Evolutionary conservation across 64 coral and sea anemone genomes (phyloP).

Genomic region (Pachyseris speciosa): DNA sequence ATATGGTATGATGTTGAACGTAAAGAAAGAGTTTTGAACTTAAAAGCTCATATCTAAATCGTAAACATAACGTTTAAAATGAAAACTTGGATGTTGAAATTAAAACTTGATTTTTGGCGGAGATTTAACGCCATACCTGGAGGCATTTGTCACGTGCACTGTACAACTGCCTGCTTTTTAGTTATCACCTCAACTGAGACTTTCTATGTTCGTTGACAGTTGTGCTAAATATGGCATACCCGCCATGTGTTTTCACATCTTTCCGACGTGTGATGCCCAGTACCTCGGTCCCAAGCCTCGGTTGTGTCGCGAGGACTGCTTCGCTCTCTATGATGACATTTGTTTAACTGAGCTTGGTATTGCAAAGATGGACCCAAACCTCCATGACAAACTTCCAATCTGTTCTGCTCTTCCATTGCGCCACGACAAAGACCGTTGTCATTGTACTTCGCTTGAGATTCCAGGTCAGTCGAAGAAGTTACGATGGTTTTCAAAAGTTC

Average conservation of each 20-base stretch:
- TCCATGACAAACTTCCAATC: slow-evolving; percentile 36
- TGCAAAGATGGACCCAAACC: neutral
- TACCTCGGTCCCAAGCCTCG: slow-evolving; percentile 45
- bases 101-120: too few species aligned
- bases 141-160: too few species aligned
- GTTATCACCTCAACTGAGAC: too few species aligned
- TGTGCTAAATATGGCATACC: slow-evolving; percentile 83
- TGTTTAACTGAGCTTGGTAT: slow-evolving; percentile 69
- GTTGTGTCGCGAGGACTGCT: slow-evolving; percentile 83
- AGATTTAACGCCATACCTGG: too few species aligned
- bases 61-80: too few species aligned
- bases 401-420: slow-evolving; percentile 59
- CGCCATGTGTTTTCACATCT: slow-evolving; percentile 87
- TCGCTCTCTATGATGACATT: slow-evolving; percentile 64
- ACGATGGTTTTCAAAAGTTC: too few species aligned
- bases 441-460: slow-evolving; percentile 77
- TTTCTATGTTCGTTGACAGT: slow-evolving; percentile 3
- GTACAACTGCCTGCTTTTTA: too few species aligned
- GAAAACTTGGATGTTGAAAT: too few species aligned
- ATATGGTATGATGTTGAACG: too few species aligned
- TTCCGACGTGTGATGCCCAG: slow-evolving; percentile 70
- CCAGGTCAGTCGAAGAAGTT: slow-evolving; percentile 10
- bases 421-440: slow-evolving; percentile 29
- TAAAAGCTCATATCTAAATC: too few species aligned
- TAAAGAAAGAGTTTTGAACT: too few species aligned